Conservation (phyloP, 2,797 vertebrate species). For the Cirrhinus molitorella region DNA sequence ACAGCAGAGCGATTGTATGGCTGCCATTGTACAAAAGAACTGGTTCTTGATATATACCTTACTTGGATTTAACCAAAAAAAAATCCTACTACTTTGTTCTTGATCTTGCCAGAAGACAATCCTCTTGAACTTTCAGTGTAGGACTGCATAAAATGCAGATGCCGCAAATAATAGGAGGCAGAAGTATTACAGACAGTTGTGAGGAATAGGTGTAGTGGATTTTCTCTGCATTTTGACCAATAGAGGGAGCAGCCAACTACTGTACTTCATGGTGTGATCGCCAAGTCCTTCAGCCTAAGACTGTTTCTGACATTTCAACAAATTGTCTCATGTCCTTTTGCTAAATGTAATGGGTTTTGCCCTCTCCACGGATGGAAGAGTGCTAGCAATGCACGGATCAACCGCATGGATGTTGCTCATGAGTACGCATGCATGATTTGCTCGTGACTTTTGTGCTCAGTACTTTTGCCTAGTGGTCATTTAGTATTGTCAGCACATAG, state of each 20-base stretch:
- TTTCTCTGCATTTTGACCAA: conserved; percentile 65
- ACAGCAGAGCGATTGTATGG: conserved; percentile 19
- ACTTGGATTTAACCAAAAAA: neutral
- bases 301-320: neutral
- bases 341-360: neutral
- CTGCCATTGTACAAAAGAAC: conserved; percentile 16
- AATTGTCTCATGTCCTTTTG: neutral
- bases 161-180: neutral
- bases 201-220: neutral
- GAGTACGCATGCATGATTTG: neutral
- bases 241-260: conserved; percentile 74
- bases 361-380: neutral
- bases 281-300: neutral
- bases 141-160: conserved; percentile 1
- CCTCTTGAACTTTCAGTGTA: neutral
- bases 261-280: conserved; percentile 18
- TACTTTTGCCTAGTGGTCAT: conserved; percentile 7
- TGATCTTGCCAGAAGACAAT: conserved; percentile 10
- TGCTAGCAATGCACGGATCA: neutral
- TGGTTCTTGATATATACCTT: neutral
- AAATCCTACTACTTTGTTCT: conserved; percentile 8
- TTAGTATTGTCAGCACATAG: neutral
- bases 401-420: neutral
- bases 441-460: neutral
- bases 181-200: neutral